Base-by-base conservation (phyloP, 2,888 invertebrate species). In the Ypsolopha scabrella region DNA sequence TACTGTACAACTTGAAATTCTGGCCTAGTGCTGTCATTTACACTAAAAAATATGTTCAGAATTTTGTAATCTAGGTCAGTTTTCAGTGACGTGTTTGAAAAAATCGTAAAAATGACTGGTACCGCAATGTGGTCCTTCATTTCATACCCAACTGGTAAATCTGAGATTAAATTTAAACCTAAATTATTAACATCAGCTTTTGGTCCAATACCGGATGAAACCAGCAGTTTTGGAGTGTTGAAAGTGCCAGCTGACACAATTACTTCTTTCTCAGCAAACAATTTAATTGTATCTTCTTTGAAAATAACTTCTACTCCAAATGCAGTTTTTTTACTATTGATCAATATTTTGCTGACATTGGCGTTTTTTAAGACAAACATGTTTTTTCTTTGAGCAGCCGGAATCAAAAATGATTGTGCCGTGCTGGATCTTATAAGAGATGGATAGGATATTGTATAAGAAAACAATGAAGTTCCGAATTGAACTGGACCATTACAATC, bases 381-480 rank as follows among this genome's bases (percentile, higher is more conserved):
- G 57, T 69, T 69, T 10, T 52, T 51, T 35, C 67, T 56, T 4
- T 60, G 53, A 41, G 56, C 58, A 2, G 56, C 55, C 0, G 67
- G 62, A 0, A 58, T 52, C 33, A 68, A 51, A 52, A 62, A 68
- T 0, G 67, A 62, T 45, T 57, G 55, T 6, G 68, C 64, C 6
- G 60, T 55, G 52, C 63, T 66, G 35, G 41, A 50, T 34, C 55
- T 44, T 33, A 47, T 8, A 49, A 3, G 2, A 3, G 7, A 4
- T 8, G 2, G 44, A 4, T 9, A 8, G 3, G 44, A 13, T 4
- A 4, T 2, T n/a, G 2, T 13, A 68, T 11, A n/a, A n/a, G 78
- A 72, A 53, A 87, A 77, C n/a, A n/a, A n/a, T n/a, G n/a, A n/a
- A n/a, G n/a, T n/a, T n/a, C 89, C 90, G 0, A 87, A 67, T 61